Conservation (phyloP, 2,888 invertebrate genomes). For the Linnaemya tessellans region DNA sequence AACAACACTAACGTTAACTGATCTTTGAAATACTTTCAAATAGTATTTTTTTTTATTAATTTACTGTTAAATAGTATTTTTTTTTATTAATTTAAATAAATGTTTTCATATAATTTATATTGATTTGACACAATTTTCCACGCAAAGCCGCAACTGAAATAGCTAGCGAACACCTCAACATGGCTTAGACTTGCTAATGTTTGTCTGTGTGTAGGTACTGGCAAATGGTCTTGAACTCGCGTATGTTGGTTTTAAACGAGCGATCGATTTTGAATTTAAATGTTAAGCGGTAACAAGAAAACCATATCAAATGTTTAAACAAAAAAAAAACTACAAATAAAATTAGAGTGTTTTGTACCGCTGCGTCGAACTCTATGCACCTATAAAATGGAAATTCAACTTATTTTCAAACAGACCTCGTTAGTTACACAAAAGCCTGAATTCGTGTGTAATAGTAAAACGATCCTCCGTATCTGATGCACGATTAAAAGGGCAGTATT, state of each 20-base stretch:
- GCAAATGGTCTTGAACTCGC: constrained; percentile 49
- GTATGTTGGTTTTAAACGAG: constrained; percentile 12
- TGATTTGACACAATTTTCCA: constrained; percentile 8
- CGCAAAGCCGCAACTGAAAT: constrained; percentile 9
- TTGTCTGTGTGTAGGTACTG: neutral
- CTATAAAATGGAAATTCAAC: too few species aligned
- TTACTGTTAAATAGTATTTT: neutral
- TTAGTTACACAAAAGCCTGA: too few species aligned
- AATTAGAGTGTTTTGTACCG: neutral
- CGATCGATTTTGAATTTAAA: neutral
- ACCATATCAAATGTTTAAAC: constrained; percentile 18
- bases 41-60: neutral
- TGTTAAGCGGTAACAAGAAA: constrained; percentile 36
- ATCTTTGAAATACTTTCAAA: neutral
- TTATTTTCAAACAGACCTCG: too few species aligned
- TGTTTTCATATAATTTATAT: neutral
- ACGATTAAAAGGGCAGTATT: too few species aligned
- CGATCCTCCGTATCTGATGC: too few species aligned
- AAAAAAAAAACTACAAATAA: neutral
- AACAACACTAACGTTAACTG: too few species aligned
- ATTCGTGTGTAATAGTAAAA: too few species aligned
- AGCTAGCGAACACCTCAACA: neutral
- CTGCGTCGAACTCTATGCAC: neutral
- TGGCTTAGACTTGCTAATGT: too few species aligned
- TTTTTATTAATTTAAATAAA: neutral